Conservation (phyloP, 2,888 invertebrate genomes). For the Hybos culiciformis region DNA sequence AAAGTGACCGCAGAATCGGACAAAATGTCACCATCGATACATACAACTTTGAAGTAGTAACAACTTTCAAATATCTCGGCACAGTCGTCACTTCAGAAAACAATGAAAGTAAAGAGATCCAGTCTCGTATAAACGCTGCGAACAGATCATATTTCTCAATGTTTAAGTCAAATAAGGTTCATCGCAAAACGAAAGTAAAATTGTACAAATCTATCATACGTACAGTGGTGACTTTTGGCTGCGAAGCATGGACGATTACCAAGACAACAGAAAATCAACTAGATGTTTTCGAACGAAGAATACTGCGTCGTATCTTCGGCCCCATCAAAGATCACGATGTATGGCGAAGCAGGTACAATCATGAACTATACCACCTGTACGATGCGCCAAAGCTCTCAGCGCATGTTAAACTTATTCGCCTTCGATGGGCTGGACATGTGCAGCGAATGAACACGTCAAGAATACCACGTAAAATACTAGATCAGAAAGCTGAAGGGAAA, state of each 20-base stretch:
- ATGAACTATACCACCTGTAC: conserved; percentile 9
- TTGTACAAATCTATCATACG: neutral
- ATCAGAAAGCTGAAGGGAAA: neutral
- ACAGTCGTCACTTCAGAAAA: neutral
- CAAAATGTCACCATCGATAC: neutral
- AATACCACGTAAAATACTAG: neutral
- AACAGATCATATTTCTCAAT: neutral
- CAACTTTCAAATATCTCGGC: neutral
- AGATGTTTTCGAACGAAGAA: conserved; percentile 7
- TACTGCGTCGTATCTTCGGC: conserved; percentile 9
- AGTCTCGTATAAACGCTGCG: neutral
- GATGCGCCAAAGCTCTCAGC: conserved; percentile 1
- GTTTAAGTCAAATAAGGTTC: neutral
- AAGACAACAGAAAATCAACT: conserved; percentile 4
- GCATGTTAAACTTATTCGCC: conserved; percentile 3
- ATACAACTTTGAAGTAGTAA: neutral
- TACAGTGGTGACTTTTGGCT: neutral
- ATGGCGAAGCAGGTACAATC: conserved; percentile 9
- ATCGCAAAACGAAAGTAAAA: neutral
- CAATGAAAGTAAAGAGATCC: neutral
- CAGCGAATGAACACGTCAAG: neutral
- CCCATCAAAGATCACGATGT: neutral
- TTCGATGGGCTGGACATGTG: conserved; percentile 10
- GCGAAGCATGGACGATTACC: conserved; percentile 3
- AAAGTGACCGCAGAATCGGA: neutral